phyloP scores from a whole-genome alignment of 2,888 invertebrate species.

The Drosophila monieri region DNA sequence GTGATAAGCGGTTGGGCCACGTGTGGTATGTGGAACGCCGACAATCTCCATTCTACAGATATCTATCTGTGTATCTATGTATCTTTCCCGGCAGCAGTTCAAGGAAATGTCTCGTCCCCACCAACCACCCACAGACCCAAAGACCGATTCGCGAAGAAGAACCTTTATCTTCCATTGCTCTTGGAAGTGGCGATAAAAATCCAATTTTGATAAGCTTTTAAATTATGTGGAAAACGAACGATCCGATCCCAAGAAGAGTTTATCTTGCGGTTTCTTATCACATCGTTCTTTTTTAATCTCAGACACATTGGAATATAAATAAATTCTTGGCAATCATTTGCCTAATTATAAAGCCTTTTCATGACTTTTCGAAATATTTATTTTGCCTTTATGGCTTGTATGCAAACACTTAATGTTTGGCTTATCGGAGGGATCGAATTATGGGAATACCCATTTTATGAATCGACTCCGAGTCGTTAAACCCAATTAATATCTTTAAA shows the following conservation, averaged over 20 bases:
- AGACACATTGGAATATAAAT: constrained; percentile 41
- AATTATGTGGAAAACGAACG: constrained; percentile 65
- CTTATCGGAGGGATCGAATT: background rate
- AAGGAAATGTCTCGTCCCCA: constrained; percentile 25
- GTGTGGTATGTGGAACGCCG: constrained; percentile 28
- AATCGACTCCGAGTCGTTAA: background rate
- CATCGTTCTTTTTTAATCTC: constrained; percentile 10
- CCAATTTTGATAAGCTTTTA: constrained; percentile 67
- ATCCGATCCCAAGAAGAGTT: constrained; percentile 46
- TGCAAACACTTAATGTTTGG: background rate
- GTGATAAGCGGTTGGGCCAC: constrained; percentile 43
- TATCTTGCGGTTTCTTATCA: constrained; percentile 39
- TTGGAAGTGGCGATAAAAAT: constrained; percentile 38
- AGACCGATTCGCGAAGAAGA: constrained; percentile 23
- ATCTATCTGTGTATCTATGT: constrained; percentile 20
- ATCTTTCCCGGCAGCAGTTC: constrained; percentile 22
- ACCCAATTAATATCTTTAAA: background rate
- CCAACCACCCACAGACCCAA: background rate
- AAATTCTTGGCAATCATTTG: constrained; percentile 60
- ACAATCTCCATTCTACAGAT: constrained; percentile 15
- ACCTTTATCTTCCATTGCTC: constrained; percentile 18
- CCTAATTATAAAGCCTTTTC: constrained; percentile 65
- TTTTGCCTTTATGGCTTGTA: constrained; percentile 34
- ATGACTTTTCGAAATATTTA: constrained; percentile 55
- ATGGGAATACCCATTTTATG: background rate